Evolutionary conservation across 2,113 vertebrate genomes (phyloP).

Genomic region (Rostratula benghalensis): DNA sequence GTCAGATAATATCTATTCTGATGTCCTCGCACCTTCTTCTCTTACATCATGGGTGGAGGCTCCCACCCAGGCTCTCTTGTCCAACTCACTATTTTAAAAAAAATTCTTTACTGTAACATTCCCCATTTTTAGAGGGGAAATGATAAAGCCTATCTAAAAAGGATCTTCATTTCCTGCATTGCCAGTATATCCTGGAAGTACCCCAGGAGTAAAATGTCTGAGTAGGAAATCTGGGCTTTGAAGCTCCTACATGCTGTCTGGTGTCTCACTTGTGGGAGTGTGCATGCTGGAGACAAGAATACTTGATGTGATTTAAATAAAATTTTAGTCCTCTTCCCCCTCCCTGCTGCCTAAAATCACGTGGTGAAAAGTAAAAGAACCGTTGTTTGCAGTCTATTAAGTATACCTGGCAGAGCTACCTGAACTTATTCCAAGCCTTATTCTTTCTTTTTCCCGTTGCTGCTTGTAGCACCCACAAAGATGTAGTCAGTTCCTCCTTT

Average conservation of each 20-base stretch:
- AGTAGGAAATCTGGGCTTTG: neutral
- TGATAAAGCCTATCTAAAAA: neutral
- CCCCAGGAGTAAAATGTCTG: neutral
- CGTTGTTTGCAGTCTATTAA: neutral
- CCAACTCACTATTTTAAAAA: neutral
- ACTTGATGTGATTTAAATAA: neutral
- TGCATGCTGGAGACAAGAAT: neutral
- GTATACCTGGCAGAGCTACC: neutral
- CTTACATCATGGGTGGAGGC: neutral
- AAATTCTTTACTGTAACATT: neutral
- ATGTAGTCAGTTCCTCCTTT: rapidly evolving
- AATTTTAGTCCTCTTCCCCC: neutral
- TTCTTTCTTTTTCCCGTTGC: neutral
- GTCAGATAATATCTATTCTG: neutral
- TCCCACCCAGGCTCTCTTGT: neutral
- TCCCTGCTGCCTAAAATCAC: neutral
- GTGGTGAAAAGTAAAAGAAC: neutral
- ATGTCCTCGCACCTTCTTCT: neutral
- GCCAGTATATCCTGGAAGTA: neutral
- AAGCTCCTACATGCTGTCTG: neutral
- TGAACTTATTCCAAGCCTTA: neutral
- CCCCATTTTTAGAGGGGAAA: neutral
- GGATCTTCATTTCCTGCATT: neutral
- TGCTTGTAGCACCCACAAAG: neutral
- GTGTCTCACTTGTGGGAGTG: neutral